Percentiles rank a stretch among this genome's conserved stretches.
phyloP scores from a whole-genome alignment of 2,888 invertebrate genomes.

The Apamea sordens region DNA sequence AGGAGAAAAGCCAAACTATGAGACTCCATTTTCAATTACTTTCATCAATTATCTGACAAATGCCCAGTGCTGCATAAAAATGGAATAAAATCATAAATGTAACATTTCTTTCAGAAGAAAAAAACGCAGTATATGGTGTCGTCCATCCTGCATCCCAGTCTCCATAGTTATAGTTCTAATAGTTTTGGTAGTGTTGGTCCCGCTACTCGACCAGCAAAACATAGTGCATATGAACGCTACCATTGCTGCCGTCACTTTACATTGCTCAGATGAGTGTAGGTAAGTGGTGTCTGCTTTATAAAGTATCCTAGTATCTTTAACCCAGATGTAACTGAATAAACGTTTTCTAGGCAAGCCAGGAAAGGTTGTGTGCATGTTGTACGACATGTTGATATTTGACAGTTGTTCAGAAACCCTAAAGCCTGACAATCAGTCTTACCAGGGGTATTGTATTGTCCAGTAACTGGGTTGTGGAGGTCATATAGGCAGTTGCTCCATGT shows the following conservation, averaged over 20 bases:
- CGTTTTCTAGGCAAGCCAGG: too few relatives aligned
- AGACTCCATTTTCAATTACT: neutral
- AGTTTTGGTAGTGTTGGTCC: conserved; percentile 94
- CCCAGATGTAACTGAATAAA: too few relatives aligned
- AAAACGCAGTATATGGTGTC: conserved; percentile 92
- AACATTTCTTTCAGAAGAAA: conserved; percentile 78
- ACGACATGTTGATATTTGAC: too few relatives aligned
- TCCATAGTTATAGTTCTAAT: conserved; percentile 94
- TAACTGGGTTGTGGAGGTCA: too few relatives aligned
- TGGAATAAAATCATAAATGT: neutral
- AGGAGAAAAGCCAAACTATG: neutral
- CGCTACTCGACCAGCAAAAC: conserved; percentile 93
- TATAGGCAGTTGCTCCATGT: too few relatives aligned
- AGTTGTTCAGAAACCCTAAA: too few relatives aligned
- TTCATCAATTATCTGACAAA: neutral
- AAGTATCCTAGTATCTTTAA: neutral
- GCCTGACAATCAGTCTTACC: too few relatives aligned
- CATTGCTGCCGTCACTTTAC: conserved; percentile 79
- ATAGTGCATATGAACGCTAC: conserved; percentile 82
- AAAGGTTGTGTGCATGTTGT: too few relatives aligned
- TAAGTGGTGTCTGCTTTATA: conserved; percentile 72
- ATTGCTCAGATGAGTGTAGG: conserved; percentile 92
- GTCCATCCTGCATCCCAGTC: conserved; percentile 96
- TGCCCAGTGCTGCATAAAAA: neutral
- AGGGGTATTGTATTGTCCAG: too few relatives aligned